phyloP scores from a whole-genome alignment of 2,888 invertebrate species.

The Baccha elongata region DNA sequence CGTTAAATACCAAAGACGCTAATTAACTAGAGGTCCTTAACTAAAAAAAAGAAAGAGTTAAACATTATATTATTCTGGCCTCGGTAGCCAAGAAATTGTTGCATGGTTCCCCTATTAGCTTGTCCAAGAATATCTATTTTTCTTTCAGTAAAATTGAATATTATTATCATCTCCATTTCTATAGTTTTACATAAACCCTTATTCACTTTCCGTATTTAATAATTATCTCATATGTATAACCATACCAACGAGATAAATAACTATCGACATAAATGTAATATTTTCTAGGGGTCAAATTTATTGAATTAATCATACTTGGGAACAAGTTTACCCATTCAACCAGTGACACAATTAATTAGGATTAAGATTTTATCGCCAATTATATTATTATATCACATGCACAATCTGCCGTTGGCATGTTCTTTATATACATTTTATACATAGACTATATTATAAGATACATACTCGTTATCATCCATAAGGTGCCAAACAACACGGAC shows the following conservation, averaged over 20 bases:
- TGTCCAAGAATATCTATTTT: no score
- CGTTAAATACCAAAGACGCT: no score
- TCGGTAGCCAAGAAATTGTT: no score
- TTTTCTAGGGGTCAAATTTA: slow-evolving; percentile 51
- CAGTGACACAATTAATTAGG: slow-evolving; percentile 71
- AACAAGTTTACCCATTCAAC: slow-evolving; percentile 62
- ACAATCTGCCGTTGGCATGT: slow-evolving; percentile 70
- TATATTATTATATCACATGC: slow-evolving; percentile 72
- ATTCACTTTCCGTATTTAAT: slow-evolving; percentile 27
- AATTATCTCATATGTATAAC: slow-evolving; percentile 21
- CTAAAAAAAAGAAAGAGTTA: no score
- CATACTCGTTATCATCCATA: not conserved
- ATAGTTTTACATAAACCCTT: slow-evolving; percentile 17
- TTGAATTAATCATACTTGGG: slow-evolving; percentile 70
- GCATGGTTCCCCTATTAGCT: no score
- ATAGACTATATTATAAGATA: not conserved
- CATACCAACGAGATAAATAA: not conserved
- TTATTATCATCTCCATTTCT: not conserved
- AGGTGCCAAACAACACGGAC: slow-evolving; percentile 5
- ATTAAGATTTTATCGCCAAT: slow-evolving; percentile 71
- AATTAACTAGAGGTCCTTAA: no score
- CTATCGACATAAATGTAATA: not conserved
- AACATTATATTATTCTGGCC: no score
- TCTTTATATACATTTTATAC: not conserved
- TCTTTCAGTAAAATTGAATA: no score